phyloP scores from a whole-genome alignment of 2,797 vertebrate species.

The Sandelia bainsii region DNA sequence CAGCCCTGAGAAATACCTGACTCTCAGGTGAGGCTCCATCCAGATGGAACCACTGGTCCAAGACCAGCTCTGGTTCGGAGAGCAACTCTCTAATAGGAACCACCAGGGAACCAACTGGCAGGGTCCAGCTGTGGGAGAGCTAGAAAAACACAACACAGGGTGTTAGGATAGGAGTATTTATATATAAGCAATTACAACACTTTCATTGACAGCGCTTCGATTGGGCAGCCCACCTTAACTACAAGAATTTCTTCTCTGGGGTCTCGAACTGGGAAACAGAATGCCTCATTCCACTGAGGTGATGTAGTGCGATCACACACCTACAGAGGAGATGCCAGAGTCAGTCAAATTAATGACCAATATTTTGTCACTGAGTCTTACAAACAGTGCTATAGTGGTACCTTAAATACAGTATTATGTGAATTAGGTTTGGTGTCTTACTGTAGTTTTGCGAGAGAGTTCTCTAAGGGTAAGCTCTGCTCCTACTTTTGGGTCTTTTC shows the following conservation, averaged over 20 bases:
- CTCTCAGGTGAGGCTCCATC: constrained; percentile 83
- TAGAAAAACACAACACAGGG: constrained; percentile 45
- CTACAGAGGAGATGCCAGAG: constrained; percentile 70
- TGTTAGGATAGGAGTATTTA: not conserved
- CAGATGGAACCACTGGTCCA: constrained; percentile 91
- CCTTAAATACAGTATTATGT: not conserved
- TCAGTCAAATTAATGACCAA: constrained; percentile 4
- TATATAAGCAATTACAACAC: not conserved
- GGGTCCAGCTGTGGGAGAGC: constrained; percentile 85
- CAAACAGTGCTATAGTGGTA: not conserved
- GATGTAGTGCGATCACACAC: constrained; percentile 84
- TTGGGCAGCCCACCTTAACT: constrained; percentile 84
- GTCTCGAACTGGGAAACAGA: constrained; percentile 88
- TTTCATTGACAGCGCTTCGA: not conserved
- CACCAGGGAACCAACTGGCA: constrained; percentile 85
- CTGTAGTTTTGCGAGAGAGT: constrained; percentile 88
- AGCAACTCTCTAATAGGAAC: constrained; percentile 90
- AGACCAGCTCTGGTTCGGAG: constrained; percentile 81
- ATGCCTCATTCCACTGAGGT: constrained; percentile 91
- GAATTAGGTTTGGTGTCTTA: constrained; percentile 61
- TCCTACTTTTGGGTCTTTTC: constrained; percentile 89
- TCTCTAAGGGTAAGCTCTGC: constrained; percentile 83
- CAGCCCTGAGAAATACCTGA: constrained; percentile 89
- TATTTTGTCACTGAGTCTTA: not conserved
- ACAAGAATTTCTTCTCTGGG: constrained; percentile 87